Evolutionary conservation across 2,888 invertebrate genomes (phyloP).

Genomic region (Hanleya hanleyi): DNA sequence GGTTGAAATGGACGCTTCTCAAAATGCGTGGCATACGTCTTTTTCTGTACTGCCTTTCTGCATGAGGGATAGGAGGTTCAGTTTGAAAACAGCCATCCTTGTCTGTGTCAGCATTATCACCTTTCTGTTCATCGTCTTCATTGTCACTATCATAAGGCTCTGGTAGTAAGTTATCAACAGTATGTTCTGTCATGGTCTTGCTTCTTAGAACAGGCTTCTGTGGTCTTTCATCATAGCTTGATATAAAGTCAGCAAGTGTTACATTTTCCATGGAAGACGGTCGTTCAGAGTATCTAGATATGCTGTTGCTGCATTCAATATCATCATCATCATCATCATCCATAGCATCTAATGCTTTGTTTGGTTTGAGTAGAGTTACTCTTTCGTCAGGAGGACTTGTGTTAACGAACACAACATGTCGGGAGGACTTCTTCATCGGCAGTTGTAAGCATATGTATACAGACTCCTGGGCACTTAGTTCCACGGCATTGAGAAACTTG

Average conservation of each 20-base stretch:
- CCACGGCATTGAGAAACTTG: constrained; percentile 39
- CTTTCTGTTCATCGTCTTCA: constrained; percentile 20
- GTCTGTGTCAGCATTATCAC: too few species aligned
- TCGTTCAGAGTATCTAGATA: constrained; percentile 28
- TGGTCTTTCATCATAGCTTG: constrained; percentile 9
- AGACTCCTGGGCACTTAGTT: constrained; percentile 43
- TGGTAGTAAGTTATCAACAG: constrained; percentile 14
- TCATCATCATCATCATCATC: constrained; percentile 35
- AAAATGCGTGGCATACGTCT: constrained; percentile 54
- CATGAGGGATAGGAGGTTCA: too few species aligned
- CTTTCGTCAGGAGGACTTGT: constrained; percentile 38
- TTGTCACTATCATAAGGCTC: too few species aligned
- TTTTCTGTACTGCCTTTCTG: constrained; percentile 51
- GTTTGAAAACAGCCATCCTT: too few species aligned
- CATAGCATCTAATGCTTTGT: constrained; percentile 21
- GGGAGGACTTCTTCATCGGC: constrained; percentile 30
- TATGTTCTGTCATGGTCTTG: neutral
- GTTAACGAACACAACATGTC: too few species aligned
- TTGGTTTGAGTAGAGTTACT: constrained; percentile 28
- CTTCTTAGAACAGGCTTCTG: neutral
- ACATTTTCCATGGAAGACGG: constrained; percentile 22
- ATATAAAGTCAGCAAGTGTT: constrained; percentile 27
- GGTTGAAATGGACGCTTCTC: too few species aligned
- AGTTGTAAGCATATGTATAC: constrained; percentile 35
- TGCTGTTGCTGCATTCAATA: too few species aligned